phyloP scores from a whole-genome alignment of 2,797 vertebrate genomes.

The Spinibarbus caldwelli region DNA sequence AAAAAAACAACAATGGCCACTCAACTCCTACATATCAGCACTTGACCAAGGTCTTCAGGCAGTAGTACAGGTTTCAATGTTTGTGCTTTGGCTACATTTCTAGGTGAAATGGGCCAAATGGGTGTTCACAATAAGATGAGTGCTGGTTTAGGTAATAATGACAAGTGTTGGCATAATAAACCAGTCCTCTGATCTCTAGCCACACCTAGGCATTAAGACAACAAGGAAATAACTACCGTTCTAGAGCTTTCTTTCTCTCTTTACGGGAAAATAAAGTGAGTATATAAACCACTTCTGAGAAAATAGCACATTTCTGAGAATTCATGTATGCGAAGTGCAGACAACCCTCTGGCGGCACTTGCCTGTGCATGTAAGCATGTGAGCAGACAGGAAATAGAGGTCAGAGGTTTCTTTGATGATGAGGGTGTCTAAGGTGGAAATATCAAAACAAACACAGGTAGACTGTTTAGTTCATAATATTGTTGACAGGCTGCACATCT shows the following conservation, averaged over 20 bases:
- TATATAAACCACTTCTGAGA: conserved; percentile 47
- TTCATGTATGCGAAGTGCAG: conserved; percentile 9
- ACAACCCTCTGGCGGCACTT: conserved; percentile 10
- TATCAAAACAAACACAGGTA: conserved; percentile 39
- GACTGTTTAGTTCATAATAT: background rate
- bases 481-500: background rate
- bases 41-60: background rate
- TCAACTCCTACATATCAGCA: background rate
- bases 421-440: conserved; percentile 32
- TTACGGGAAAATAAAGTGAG: conserved; percentile 6
- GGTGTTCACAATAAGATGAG: background rate
- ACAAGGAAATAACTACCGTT: conserved; percentile 19
- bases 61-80: background rate
- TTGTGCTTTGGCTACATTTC: background rate
- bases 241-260: conserved; percentile 6
- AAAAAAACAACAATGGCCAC: background rate
- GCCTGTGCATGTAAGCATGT: conserved; percentile 25
- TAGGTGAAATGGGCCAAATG: background rate
- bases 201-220: conserved; percentile 21
- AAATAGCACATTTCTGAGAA: conserved; percentile 35
- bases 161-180: background rate
- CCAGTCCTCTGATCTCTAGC: background rate
- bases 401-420: conserved; percentile 31
- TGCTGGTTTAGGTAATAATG: background rate
- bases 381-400: conserved; percentile 32